A percentile compares a stretch with the other conserved stretches of the same genome.
phyloP scores from a whole-genome alignment of 2,888 invertebrate genomes.

The Yponomeuta evonymella region DNA sequence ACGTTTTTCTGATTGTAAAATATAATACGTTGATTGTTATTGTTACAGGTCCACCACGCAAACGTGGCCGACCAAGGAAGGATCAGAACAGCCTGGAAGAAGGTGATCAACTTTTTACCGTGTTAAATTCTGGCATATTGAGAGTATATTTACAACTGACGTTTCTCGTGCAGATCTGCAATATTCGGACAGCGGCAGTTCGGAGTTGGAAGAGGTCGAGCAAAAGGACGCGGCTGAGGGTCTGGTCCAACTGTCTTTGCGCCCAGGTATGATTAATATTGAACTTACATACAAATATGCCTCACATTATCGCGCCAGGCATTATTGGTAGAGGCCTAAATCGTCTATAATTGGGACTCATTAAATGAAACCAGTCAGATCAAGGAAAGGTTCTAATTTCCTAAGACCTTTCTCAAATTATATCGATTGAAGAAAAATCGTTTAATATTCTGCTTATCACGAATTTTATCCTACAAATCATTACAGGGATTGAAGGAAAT shows the following conservation, averaged over 20 bases:
- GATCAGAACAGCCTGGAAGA: conserved; percentile 85
- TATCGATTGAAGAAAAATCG: too few species aligned
- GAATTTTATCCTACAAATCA: too few species aligned
- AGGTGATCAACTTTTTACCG: conserved; percentile 63
- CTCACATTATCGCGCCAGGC: too few species aligned
- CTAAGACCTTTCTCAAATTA: too few species aligned
- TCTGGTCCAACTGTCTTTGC: conserved; percentile 80
- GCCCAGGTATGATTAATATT: conserved; percentile 37
- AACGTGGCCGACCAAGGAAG: conserved; percentile 63
- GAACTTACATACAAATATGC: too few species aligned
- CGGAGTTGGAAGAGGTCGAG: conserved; percentile 70
- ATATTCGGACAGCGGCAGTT: conserved; percentile 71
- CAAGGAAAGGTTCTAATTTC: too few species aligned
- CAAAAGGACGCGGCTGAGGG: conserved; percentile 84
- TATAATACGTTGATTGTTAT: background rate
- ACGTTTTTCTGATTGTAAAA: too few species aligned
- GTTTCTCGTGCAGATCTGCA: conserved; percentile 53
- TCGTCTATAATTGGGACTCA: too few species aligned
- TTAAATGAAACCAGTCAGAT: too few species aligned
- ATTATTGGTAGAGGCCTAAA: too few species aligned
- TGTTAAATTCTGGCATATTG: background rate
- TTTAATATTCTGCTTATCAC: too few species aligned
- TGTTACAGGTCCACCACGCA: conserved; percentile 51
- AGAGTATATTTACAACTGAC: background rate
- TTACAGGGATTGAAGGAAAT: too few species aligned